Evolutionary conservation across 2,888 invertebrate species (phyloP).

Genomic region (Microctonus hyperodae): DNA sequence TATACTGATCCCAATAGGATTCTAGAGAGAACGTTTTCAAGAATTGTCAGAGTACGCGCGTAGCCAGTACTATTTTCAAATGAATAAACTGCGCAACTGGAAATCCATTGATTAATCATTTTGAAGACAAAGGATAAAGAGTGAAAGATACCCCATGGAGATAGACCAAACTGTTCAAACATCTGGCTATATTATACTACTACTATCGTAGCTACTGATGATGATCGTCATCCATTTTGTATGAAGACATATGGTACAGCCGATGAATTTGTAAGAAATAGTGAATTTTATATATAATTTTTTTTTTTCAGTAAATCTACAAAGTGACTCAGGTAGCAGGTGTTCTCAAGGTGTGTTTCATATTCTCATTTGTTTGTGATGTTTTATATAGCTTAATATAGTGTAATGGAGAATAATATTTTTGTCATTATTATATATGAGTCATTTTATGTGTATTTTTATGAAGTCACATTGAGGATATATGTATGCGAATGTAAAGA

Average conservation of each 20-base stretch:
- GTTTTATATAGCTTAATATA: too few species aligned
- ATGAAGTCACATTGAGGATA: too few species aligned
- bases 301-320: not conserved
- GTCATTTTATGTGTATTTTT: too few species aligned
- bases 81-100: constrained; percentile 15
- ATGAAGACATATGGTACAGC: not conserved
- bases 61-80: not conserved
- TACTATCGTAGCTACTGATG: not conserved
- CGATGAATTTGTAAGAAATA: not conserved
- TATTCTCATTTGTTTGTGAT: too few species aligned
- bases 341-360: constrained; percentile 7
- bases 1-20: not conserved
- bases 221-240: not conserved
- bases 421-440: too few species aligned
- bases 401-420: too few species aligned
- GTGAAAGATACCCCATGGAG: constrained; percentile 1
- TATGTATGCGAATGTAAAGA: too few species aligned
- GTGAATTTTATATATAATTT: not conserved
- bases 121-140: constrained; percentile 13
- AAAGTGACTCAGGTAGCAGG: constrained; percentile 10
- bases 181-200: not conserved
- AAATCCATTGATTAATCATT: constrained; percentile 16
- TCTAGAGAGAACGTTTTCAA: constrained; percentile 4
- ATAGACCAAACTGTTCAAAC: constrained; percentile 9
- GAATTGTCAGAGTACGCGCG: constrained; percentile 17